Percentiles rank a stretch among this genome's conserved stretches.
phyloP scores from a whole-genome alignment of 2,113 vertebrate species.

The Bothrops jararaca region DNA sequence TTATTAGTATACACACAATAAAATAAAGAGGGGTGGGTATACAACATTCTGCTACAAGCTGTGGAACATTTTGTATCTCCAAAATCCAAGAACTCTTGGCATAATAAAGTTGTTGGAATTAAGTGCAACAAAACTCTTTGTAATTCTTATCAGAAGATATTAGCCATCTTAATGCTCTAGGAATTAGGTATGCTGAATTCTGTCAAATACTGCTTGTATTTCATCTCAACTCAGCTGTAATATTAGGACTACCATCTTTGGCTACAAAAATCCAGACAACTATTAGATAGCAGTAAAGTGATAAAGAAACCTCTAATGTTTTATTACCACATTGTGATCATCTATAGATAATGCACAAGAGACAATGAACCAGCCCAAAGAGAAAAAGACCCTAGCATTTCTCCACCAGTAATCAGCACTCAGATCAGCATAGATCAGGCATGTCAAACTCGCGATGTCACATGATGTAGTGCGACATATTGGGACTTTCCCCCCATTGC shows the following conservation, averaged over 20 bases:
- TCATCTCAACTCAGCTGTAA: background rate
- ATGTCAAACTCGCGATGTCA: no score
- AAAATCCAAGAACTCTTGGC: background rate
- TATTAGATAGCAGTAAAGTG: background rate
- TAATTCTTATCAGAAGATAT: background rate
- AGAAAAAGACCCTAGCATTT: no score
- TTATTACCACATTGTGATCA: background rate
- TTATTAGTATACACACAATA: background rate
- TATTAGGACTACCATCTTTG: background rate
- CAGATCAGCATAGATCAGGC: no score
- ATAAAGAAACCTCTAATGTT: background rate
- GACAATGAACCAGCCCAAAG: no score
- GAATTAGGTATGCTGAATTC: background rate
- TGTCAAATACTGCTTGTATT: background rate
- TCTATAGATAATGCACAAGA: no score
- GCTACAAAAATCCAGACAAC: background rate
- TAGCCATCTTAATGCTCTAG: background rate
- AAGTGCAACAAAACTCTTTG: background rate
- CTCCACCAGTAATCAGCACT: no score
- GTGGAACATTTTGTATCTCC: background rate
- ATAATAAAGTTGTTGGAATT: background rate
- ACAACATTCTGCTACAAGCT: background rate
- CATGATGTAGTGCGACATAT: no score
- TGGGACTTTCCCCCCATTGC: no score
- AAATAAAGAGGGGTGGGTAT: background rate